Conservation (phyloP, 2,888 invertebrate species). For the Mystacides longicornis region DNA sequence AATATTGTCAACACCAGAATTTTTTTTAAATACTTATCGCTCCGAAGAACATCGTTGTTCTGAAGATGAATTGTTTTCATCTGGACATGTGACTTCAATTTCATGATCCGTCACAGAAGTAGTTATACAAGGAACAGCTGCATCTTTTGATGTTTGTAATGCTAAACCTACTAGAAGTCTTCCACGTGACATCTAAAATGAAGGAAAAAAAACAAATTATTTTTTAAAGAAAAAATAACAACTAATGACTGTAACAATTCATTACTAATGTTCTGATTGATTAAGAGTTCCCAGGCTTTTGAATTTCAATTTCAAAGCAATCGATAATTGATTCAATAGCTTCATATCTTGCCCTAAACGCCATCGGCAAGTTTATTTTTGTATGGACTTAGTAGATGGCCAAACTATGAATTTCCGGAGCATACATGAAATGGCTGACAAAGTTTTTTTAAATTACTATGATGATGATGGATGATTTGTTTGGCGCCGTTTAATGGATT, state of each 20-base stretch:
- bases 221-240: too few species aligned
- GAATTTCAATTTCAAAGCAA: conserved; percentile 5
- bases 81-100: neutral
- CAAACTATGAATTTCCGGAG: neutral
- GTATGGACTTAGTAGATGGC: neutral
- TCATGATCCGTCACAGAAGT: neutral
- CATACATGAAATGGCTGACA: neutral
- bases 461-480: neutral
- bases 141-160: neutral
- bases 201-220: too few species aligned
- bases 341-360: conserved; percentile 3
- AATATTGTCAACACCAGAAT: neutral
- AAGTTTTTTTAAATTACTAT: neutral
- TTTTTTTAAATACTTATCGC: neutral
- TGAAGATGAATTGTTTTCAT: neutral
- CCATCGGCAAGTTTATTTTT: neutral
- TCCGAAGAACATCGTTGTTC: neutral
- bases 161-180: neutral
- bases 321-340: neutral
- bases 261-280: too few species aligned
- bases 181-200: neutral
- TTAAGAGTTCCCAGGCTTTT: conserved; percentile 1
- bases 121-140: neutral
- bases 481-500: too few species aligned
- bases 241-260: too few species aligned